Conservation (phyloP, 2,797 vertebrate genomes). For the Pangasius krempfi region DNA sequence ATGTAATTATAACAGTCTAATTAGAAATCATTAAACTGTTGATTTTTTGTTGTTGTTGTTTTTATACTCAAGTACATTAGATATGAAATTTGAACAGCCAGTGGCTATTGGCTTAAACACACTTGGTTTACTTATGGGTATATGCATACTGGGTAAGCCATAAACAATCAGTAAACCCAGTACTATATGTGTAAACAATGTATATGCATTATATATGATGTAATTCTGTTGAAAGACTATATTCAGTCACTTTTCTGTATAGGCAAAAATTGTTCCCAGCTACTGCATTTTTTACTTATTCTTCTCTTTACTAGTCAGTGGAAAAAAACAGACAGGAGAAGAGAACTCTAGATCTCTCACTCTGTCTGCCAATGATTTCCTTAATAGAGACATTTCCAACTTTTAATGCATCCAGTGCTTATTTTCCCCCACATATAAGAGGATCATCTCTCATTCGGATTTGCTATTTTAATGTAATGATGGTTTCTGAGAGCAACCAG, state of each 20-base stretch:
- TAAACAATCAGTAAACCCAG: background rate
- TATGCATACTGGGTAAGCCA: background rate
- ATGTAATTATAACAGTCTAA: background rate
- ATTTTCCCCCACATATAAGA: background rate
- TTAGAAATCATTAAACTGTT: background rate
- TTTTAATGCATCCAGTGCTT: background rate
- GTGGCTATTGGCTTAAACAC: background rate
- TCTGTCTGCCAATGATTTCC: background rate
- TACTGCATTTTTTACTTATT: background rate
- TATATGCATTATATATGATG: background rate
- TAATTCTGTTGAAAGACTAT: background rate
- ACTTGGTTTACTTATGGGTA: background rate
- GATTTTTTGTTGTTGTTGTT: background rate
- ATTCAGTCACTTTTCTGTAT: background rate
- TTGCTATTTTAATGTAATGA: constrained; percentile 4
- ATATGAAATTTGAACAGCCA: background rate
- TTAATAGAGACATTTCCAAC: background rate
- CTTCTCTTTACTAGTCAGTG: background rate
- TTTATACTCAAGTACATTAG: background rate
- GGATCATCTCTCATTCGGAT: background rate
- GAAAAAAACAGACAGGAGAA: background rate
- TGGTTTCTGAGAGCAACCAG: background rate
- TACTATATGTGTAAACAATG: background rate
- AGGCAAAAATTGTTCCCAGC: background rate
- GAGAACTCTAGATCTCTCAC: background rate